Percentiles rank a stretch among this genome's conserved stretches.
phyloP scores from a whole-genome alignment of 1,140 invertebrate genomes.

The Agrilus planipennis region DNA sequence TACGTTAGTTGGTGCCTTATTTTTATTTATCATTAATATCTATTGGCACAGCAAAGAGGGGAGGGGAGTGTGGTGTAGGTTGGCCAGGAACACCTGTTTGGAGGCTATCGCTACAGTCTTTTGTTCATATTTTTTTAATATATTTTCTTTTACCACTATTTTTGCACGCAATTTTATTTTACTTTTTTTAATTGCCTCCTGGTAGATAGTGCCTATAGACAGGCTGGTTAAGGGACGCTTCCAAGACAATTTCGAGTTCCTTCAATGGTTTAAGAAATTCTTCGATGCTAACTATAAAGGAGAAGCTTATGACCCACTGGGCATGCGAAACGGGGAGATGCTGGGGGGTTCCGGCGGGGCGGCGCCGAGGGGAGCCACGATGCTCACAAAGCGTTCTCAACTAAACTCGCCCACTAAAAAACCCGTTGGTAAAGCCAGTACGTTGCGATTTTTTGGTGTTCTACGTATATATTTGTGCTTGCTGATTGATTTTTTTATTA shows the following conservation, averaged over 20 bases:
- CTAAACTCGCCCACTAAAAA: constrained; percentile 39
- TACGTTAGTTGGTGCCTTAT: no score
- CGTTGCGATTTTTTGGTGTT: constrained; percentile 7
- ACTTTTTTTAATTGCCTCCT: constrained; percentile 3
- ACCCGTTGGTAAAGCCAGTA: constrained; percentile 38
- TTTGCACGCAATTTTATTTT: constrained; percentile 7
- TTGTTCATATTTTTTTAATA: constrained; percentile 2
- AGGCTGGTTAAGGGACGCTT: constrained; percentile 88
- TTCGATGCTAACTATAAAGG: constrained; percentile 96
- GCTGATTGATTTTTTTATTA: constrained; percentile 12
- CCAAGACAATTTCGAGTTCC: constrained; percentile 98
- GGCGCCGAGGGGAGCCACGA: constrained; percentile 41
- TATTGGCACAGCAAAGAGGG: no score
- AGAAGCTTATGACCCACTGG: constrained; percentile 80
- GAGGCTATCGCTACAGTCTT: no score
- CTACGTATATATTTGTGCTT: no score
- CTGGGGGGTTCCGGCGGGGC: constrained; percentile 59
- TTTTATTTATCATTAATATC: no score
- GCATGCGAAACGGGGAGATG: constrained; percentile 68
- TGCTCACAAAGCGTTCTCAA: constrained; percentile 34
- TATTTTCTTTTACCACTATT: constrained; percentile 5
- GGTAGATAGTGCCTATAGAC: constrained; percentile 75
- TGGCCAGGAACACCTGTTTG: no score
- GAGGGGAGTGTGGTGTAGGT: no score
- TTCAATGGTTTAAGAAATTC: constrained; percentile 99